phyloP scores from a whole-genome alignment of 35 echinoderm and acorn worm species.

The Apostichopus californicus region DNA sequence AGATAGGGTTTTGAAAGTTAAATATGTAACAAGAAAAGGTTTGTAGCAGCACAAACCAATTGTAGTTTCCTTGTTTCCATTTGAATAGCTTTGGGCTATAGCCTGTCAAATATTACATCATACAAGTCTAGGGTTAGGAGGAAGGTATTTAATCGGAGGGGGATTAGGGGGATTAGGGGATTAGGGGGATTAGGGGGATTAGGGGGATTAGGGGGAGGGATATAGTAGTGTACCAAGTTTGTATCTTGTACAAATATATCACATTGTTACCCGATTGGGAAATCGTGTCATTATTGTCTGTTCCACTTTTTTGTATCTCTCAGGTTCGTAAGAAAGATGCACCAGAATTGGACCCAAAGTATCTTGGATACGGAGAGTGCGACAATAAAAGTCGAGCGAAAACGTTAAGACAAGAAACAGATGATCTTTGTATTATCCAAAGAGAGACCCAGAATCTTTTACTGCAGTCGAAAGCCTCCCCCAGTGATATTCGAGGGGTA shows the following conservation, averaged over 20 bases:
- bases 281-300: neutral
- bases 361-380: constrained; percentile 89
- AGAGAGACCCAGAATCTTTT: constrained; percentile 62
- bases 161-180: too few species aligned
- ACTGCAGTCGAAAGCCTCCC: constrained; percentile 58
- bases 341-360: constrained; percentile 79
- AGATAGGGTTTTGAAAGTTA: too few species aligned
- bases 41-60: too few species aligned
- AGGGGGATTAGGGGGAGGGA: too few species aligned
- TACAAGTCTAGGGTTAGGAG: neutral
- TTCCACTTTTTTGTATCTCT: neutral
- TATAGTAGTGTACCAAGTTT: neutral
- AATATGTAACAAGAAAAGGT: too few species aligned
- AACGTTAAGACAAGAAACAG: constrained; percentile 64
- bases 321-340: constrained; percentile 70
- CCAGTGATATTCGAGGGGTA: constrained; percentile 92
- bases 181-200: too few species aligned
- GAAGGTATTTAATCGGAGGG: neutral
- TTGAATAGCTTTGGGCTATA: too few species aligned
- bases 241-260: neutral
- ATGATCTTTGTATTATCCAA: constrained; percentile 62
- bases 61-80: too few species aligned
- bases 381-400: constrained; percentile 72
- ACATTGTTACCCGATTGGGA: neutral
- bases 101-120: too few species aligned